Conservation (phyloP, 1,140 invertebrate genomes). For the Frieseomelitta varia region DNA sequence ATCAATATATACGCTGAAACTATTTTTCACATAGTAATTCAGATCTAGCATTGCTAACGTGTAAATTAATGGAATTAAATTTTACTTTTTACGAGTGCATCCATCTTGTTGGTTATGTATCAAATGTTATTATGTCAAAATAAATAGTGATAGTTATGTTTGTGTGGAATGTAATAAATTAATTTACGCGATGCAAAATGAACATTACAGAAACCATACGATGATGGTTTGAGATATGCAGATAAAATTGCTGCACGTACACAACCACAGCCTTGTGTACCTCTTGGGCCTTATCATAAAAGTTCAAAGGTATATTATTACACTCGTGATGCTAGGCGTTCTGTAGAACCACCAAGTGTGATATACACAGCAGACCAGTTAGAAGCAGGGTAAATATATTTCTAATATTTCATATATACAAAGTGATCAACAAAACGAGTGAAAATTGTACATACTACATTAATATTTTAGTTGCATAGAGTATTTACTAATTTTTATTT, state of each 20-base stretch:
- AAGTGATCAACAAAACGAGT: neutral
- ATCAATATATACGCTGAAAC: neutral
- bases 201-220: conserved; percentile 27
- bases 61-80: neutral
- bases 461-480: neutral
- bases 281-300: conserved; percentile 88
- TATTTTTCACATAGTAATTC: neutral
- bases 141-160: too few relatives aligned
- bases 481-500: neutral
- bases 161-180: neutral
- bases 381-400: conserved; percentile 45
- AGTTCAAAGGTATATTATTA: conserved; percentile 91
- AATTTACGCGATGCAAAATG: neutral
- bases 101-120: neutral
- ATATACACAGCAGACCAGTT: conserved; percentile 44
- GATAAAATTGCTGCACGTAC: conserved; percentile 85
- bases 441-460: neutral
- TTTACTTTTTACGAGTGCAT: neutral
- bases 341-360: conserved; percentile 86
- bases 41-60: neutral
- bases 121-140: neutral
- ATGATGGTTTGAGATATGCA: conserved; percentile 83
- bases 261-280: conserved; percentile 89
- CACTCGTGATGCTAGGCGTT: conserved; percentile 88
- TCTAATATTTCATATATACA: too few relatives aligned